These are phyloP conservation scores for Drosophila teissieri DNA, from an alignment of 1,140 invertebrate species.

Conservation along the genomic window DNA sequence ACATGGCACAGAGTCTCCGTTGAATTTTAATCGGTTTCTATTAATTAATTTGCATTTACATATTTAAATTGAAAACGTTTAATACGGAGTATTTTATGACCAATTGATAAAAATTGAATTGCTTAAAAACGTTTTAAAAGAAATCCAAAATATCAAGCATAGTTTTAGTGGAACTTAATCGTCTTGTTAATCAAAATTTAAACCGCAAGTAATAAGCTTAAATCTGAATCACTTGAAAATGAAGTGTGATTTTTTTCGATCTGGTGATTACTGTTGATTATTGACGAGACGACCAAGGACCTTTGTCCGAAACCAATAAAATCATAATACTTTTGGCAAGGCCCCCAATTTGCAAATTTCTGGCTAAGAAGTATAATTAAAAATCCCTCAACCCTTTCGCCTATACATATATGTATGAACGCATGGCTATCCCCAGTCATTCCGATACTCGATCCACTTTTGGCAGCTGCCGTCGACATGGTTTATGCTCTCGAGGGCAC, in stretches of 20 bases:
- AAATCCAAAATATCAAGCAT: too few species aligned
- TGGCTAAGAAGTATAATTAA: conserved; percentile 13
- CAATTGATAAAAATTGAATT: too few species aligned
- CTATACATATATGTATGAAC: background rate
- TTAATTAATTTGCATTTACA: background rate
- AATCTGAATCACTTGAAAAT: background rate
- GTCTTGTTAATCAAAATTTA: background rate
- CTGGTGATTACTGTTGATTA: background rate
- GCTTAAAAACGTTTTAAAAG: too few species aligned
- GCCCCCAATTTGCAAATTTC: conserved; percentile 1
- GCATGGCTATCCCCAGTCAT: background rate
- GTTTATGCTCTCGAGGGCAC: conserved; percentile 19
- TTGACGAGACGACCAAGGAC: background rate
- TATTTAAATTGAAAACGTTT: background rate
- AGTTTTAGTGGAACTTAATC: too few species aligned
- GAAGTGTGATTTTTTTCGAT: background rate
- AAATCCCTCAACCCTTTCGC: conserved; percentile 8
- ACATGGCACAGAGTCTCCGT: background rate
- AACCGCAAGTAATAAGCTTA: background rate
- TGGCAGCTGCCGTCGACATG: conserved; percentile 39
- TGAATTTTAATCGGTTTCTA: background rate
- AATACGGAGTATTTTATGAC: background rate
- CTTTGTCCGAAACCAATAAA: conserved; percentile 4
- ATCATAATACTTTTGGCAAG: conserved; percentile 19
- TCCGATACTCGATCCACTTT: conserved; percentile 52